Conservation (phyloP, 64 coral and sea anemone genomes). For the Acropora yongei region DNA sequence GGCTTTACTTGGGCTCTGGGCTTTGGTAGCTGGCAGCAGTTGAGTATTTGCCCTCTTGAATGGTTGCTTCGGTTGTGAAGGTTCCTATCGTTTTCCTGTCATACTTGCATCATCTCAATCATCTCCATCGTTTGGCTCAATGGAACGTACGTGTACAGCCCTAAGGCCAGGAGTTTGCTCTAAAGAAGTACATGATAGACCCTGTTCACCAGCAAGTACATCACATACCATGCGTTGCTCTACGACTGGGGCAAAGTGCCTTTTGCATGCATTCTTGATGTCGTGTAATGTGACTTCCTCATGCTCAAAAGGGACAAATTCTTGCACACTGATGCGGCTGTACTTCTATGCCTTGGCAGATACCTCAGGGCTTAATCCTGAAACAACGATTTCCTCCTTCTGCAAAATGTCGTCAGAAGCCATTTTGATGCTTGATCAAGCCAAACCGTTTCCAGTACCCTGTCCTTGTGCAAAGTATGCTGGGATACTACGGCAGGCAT, state of each 20-base stretch:
- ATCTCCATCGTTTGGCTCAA: slow-evolving; percentile 8
- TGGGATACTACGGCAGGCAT: too few species aligned
- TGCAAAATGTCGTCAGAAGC: background rate
- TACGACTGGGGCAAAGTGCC: slow-evolving; percentile 28
- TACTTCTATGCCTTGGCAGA: slow-evolving; percentile 39
- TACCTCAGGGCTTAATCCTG: slow-evolving; percentile 11
- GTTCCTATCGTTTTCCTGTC: background rate
- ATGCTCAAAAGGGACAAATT: slow-evolving; percentile 4
- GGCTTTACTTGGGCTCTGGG: too few species aligned
- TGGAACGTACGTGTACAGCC: slow-evolving; percentile 44
- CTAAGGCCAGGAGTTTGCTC: slow-evolving; percentile 51
- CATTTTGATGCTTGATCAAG: too few species aligned
- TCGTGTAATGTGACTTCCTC: slow-evolving; percentile 27
- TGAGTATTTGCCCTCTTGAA: background rate
- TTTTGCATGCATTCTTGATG: slow-evolving; percentile 13
- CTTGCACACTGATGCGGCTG: background rate
- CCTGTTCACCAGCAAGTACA: slow-evolving; percentile 56
- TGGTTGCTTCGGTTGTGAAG: background rate
- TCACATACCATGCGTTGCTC: slow-evolving; percentile 28
- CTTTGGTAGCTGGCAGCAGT: background rate
- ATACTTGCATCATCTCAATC: slow-evolving; percentile 1
- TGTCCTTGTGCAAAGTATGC: too few species aligned
- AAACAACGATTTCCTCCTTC: slow-evolving; percentile 2
- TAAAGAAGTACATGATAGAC: slow-evolving; percentile 36
- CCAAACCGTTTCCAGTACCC: too few species aligned